Conservation (phyloP, 2,888 invertebrate species). For the Heliconius hortense region DNA sequence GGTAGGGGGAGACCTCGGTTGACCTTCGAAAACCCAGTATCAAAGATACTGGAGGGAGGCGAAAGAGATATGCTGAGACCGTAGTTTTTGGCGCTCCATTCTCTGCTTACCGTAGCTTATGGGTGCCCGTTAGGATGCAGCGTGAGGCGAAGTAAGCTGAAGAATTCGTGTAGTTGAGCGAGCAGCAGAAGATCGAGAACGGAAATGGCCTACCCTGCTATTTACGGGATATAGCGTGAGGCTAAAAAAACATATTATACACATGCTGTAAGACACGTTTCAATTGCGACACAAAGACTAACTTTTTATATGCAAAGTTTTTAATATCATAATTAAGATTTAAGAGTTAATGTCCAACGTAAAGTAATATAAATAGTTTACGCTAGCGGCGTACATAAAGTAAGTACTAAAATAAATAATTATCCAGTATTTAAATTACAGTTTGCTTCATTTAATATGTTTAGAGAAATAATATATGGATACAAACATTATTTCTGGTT, state of each 20-base stretch:
- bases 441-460: conserved; percentile 1
- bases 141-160: too few relatives aligned
- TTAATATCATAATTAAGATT: conserved; percentile 15
- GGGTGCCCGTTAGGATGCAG: too few relatives aligned
- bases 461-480: conserved; percentile 2
- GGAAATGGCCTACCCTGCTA: not conserved
- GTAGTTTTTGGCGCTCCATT: too few relatives aligned
- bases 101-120: too few relatives aligned
- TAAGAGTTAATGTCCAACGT: conserved; percentile 11
- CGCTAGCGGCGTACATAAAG: conserved; percentile 6
- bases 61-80: too few relatives aligned
- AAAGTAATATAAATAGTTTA: conserved; percentile 2
- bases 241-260: not conserved
- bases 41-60: too few relatives aligned
- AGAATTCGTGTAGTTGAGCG: too few relatives aligned
- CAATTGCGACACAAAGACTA: not conserved
- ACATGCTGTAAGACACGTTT: not conserved
- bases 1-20: too few relatives aligned
- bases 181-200: too few relatives aligned
- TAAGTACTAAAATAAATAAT: conserved; percentile 10
- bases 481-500: not conserved
- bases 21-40: too few relatives aligned
- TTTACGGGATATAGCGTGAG: not conserved
- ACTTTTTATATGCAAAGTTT: conserved; percentile 8
- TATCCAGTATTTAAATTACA: not conserved